These are phyloP conservation scores for Cassiopea xamachana DNA, from an alignment of 30 jellyfish, hydroid and myxozoan species.

Conservation along the genomic window DNA sequence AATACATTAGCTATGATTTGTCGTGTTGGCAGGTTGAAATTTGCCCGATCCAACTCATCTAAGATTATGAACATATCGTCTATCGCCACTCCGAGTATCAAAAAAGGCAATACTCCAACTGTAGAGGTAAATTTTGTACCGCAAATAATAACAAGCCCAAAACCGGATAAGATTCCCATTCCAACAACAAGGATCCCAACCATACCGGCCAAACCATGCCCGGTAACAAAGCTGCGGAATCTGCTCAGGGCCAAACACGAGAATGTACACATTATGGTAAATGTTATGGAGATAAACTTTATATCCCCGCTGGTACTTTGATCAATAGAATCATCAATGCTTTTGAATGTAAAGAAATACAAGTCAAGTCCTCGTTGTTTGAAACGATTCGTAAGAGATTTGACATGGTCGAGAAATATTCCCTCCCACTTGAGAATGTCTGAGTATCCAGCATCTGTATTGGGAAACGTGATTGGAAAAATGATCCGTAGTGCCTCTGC, in stretches of 20 bases:
- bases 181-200: conserved; percentile 39
- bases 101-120: conserved; percentile 59
- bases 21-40: conserved; percentile 25
- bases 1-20: conserved; percentile 50
- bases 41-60: conserved; percentile 50
- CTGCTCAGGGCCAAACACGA: conserved; percentile 21
- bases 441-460: conserved; percentile 6
- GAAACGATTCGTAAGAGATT: not conserved
- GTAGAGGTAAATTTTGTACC: conserved; percentile 24
- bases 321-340: conserved; percentile 48
- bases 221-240: conserved; percentile 30
- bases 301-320: conserved; percentile 58
- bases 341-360: conserved; percentile 23
- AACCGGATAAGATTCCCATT: conserved; percentile 52
- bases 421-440: conserved; percentile 23
- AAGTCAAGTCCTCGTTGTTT: conserved; percentile 17
- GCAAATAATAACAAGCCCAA: conserved; percentile 43
- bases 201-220: conserved; percentile 57
- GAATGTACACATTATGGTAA: conserved; percentile 50
- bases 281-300: conserved; percentile 14
- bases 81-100: conserved; percentile 59
- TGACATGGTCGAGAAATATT: conserved; percentile 2
- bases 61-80: conserved; percentile 66
- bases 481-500: conserved; percentile 22
- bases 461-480: conserved; percentile 7